These are phyloP conservation scores for Ennomos erosarius DNA, from an alignment of 2,888 invertebrate species.

Conservation along the genomic window DNA sequence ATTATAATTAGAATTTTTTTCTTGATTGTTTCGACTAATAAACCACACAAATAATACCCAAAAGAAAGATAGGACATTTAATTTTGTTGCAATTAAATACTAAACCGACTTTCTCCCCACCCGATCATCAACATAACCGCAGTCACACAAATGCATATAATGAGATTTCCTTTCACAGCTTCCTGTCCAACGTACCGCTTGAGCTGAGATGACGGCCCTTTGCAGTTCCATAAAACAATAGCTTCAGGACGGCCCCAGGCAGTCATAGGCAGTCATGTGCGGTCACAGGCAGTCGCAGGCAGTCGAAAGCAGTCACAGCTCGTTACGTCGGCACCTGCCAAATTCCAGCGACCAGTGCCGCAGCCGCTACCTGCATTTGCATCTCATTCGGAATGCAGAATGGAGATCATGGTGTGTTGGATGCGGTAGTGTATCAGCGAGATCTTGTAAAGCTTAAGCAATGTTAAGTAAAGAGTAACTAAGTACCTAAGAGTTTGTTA, in stretches of 20 bases:
- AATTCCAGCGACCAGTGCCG: constrained; percentile 42
- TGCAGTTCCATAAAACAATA: constrained; percentile 34
- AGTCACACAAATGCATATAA: too few species aligned
- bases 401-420: constrained; percentile 35
- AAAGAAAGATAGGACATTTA: too few species aligned
- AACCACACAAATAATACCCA: too few species aligned
- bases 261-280: constrained; percentile 8
- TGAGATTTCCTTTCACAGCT: too few species aligned
- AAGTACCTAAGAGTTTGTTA: not conserved
- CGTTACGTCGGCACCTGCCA: constrained; percentile 38
- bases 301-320: constrained; percentile 17
- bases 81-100: too few species aligned
- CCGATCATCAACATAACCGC: too few species aligned
- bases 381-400: constrained; percentile 73
- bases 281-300: too few species aligned
- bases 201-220: constrained; percentile 18
- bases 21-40: too few species aligned
- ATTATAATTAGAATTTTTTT: too few species aligned
- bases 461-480: not conserved
- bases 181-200: too few species aligned
- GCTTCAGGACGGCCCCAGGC: constrained; percentile 37
- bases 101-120: too few species aligned
- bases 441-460: too few species aligned
- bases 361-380: constrained; percentile 66
- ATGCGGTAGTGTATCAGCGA: constrained; percentile 41